phyloP scores from a whole-genome alignment of 2,888 invertebrate species.

The Mactromeris polynyma region DNA sequence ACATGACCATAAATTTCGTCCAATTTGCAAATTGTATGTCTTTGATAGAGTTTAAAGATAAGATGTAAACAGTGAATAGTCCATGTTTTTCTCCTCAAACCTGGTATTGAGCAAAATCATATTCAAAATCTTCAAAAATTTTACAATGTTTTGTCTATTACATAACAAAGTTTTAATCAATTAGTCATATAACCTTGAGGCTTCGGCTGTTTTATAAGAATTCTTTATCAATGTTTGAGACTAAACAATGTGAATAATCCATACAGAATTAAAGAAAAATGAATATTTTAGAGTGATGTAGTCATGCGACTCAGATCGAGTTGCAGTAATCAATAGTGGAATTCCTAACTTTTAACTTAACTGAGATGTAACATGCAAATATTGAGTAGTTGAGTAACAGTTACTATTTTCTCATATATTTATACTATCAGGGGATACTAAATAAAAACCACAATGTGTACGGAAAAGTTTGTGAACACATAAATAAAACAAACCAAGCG shows the following conservation, averaged over 20 bases:
- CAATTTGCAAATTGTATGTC: not conserved
- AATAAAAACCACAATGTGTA: conserved; percentile 14
- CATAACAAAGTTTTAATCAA: not conserved
- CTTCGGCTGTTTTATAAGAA: not conserved
- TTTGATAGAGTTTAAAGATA: not conserved
- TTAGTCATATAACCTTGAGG: not conserved
- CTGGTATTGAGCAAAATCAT: not conserved
- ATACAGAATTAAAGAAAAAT: not conserved
- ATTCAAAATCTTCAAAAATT: not conserved
- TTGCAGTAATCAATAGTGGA: not conserved
- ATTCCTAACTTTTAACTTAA: not conserved
- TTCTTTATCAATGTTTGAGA: not conserved
- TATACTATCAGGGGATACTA: not conserved
- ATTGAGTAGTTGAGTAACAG: not conserved
- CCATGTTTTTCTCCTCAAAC: too few relatives aligned
- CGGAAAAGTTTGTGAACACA: conserved; percentile 5
- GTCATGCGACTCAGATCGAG: not conserved
- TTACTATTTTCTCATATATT: not conserved
- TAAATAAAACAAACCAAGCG: not conserved
- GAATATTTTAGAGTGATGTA: not conserved
- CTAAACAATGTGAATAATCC: not conserved
- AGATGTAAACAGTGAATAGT: not conserved
- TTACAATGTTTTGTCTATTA: not conserved
- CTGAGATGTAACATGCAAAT: not conserved
- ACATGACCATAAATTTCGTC: not conserved